Base-by-base conservation (phyloP, 2,888 invertebrate genomes). In the Drosophila kuntzei region DNA sequence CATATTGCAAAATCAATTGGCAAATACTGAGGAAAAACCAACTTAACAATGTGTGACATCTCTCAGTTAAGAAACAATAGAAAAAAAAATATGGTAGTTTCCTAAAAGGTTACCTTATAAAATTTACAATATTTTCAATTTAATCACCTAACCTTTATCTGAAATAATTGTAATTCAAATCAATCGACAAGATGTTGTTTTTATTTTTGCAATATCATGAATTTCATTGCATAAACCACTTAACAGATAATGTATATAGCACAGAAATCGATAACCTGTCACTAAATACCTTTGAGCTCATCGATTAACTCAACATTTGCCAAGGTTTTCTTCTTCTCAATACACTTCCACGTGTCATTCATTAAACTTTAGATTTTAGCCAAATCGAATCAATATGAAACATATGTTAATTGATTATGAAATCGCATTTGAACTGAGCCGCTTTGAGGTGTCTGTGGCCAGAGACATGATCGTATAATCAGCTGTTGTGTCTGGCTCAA, bases 321-420 rank as follows among this genome's bases (percentile, higher is more conserved):
- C 46, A 61, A 43, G 46, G 41, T 22, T 51, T 51, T 36, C 49
- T 20, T 41, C 32, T 36, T 25, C 27, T 14, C 18, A 12, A 41
- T 57, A 49, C 58, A 34, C 44, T 43, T 62, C 27, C 39, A 29
- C 14, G 37, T 47, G 58, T 27, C 58, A 60, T 32, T 60, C 34
- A 64, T 37, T 29, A 49, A 29, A 14, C 34, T 55, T 59, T 43
- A 60, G 60, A 16, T 37, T 55, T 59, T 46, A 65, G 62, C 61
- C 64, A 41, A 43, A 43, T 14, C 65, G 66, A 85, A 85, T 85
- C 60, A 58, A 80, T 65, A 54, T 39, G 55, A 73, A 68, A 65
- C 66, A 63, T 69, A 57, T 65, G 63, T 74, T 89, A 89, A 89
- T 89, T 87, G 78, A 89, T 87, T 83, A 72, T 62, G 16, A 14